Evolutionary conservation across 2,888 invertebrate species (phyloP).

Genomic region (Seira ritae): DNA sequence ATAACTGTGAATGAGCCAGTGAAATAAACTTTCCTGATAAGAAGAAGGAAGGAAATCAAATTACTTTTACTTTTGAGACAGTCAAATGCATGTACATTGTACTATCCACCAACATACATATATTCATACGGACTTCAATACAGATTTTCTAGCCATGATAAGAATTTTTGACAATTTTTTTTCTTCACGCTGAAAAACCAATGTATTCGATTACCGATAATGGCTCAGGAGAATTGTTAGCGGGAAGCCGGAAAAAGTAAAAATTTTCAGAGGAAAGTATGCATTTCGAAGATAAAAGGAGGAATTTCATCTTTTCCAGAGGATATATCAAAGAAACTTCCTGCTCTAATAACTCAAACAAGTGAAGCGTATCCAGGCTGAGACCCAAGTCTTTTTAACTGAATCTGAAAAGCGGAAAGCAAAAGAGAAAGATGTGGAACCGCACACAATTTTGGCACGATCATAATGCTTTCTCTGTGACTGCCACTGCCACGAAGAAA

Average conservation of each 20-base stretch:
- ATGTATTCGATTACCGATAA: constrained; percentile 1
- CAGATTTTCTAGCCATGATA: not conserved
- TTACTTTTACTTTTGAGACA: not conserved
- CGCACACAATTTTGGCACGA: constrained; percentile 41
- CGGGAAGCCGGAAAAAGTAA: not conserved
- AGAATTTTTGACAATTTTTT: not conserved
- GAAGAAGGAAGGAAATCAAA: not conserved
- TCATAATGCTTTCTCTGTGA: constrained; percentile 10
- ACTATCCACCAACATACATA: too few relatives aligned
- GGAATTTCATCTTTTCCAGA: constrained; percentile 17
- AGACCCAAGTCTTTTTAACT: constrained; percentile 8
- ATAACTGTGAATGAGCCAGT: constrained; percentile 5
- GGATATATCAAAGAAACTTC: constrained; percentile 56
- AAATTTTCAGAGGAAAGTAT: not conserved
- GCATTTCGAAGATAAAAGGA: not conserved
- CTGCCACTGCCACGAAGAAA: not conserved
- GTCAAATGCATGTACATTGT: too few relatives aligned
- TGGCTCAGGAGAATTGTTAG: not conserved
- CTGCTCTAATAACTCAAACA: constrained; percentile 60
- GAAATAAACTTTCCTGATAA: not conserved
- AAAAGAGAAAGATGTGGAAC: constrained; percentile 34
- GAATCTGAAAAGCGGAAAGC: constrained; percentile 16
- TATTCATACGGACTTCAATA: too few relatives aligned
- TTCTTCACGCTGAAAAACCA: too few relatives aligned
- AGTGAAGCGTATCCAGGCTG: constrained; percentile 46